Base-by-base conservation (phyloP, 2,797 vertebrate species). In the Fistularia tabacaria region DNA sequence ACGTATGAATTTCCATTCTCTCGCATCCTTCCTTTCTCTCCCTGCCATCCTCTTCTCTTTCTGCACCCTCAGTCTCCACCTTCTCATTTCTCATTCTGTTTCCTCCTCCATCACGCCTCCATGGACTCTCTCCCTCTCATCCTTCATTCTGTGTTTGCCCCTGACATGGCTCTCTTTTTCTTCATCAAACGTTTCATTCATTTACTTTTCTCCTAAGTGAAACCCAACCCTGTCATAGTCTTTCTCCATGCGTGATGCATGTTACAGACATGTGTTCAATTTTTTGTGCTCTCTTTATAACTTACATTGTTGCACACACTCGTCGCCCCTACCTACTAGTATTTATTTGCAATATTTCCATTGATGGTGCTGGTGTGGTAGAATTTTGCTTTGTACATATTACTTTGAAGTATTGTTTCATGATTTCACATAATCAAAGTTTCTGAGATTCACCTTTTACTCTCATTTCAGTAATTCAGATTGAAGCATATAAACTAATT, bases 41-140 rank as follows among this genome's bases (percentile, higher is more conserved):
- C 36, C n/a, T 14, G 49, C 63, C 49, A 58, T 58, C 54, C 40
- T 69, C 59, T 62, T 40, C 66, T 57, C 64, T 61, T 68, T 64
- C 36, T 49, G 57, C 54, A 48, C 57, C 66, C 52, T 69, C 63
- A 55, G 51, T 63, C 71, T 71, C 62, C 74, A 74, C 73, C 73
- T 76, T 68, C 77, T 81, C 77, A 82, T 87, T 69, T 43, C 59
- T 88, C 79, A 82, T 82, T 73, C 74, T 46, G 46, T 67, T 73
- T 75, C 46, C 67, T 77, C 74, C 51, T 76, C 51, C 69, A 74
- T 71, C 66, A 57, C 66, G 25, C 58, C 71, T 80, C 68, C 41
- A 56, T 0, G 53, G 55, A 62, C 80, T 59, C 36, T 64, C 54
- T 57, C 80, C 57, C 47, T 70, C 69, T 73, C 75, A 74, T 85